Percentiles rank a stretch among this genome's conserved stretches.
These are phyloP conservation scores for Celastrina argiolus DNA, from an alignment of 2,888 invertebrate species.

Conservation along the genomic window DNA sequence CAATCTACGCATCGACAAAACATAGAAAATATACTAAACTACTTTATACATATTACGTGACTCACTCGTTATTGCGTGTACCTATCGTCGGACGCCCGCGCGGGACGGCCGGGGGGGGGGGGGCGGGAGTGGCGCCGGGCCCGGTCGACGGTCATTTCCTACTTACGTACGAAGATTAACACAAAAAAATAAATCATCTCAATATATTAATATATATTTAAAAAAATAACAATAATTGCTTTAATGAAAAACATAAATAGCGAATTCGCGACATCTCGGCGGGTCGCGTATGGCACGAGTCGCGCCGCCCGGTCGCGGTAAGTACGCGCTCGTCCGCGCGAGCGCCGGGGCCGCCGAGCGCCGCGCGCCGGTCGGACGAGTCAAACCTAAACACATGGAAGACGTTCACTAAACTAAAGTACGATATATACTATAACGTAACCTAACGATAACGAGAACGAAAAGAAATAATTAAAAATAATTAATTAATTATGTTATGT, in stretches of 20 bases:
- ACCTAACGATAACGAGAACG: slow-evolving; percentile 13
- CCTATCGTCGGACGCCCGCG: slow-evolving; percentile 55
- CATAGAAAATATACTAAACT: slow-evolving; percentile 69
- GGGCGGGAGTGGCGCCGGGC: background rate
- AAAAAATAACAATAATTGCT: slow-evolving; percentile 59
- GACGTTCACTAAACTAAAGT: slow-evolving; percentile 41
- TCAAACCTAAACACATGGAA: slow-evolving; percentile 44
- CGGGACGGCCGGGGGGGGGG: background rate
- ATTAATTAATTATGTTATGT: background rate
- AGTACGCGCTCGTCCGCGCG: background rate
- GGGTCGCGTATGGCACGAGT: background rate
- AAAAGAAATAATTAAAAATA: slow-evolving; percentile 17
- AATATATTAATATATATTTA: slow-evolving; percentile 52
- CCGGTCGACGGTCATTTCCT: slow-evolving; percentile 43
- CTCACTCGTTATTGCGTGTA: slow-evolving; percentile 71
- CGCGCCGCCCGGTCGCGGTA: slow-evolving; percentile 3
- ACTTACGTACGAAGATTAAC: slow-evolving; percentile 66
- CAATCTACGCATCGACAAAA: slow-evolving; percentile 71
- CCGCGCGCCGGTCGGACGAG: background rate
- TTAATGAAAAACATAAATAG: slow-evolving; percentile 66
- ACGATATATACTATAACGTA: slow-evolving; percentile 16
- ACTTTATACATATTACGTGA: slow-evolving; percentile 68
- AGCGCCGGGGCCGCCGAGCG: too few species aligned
- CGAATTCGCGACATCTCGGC: slow-evolving; percentile 28
- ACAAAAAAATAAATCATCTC: slow-evolving; percentile 54